Percentiles rank a stretch among this genome's conserved stretches.
Evolutionary conservation across 2,797 vertebrate species (phyloP).

Genomic region (Oryzias dopingdopingensis): DNA sequence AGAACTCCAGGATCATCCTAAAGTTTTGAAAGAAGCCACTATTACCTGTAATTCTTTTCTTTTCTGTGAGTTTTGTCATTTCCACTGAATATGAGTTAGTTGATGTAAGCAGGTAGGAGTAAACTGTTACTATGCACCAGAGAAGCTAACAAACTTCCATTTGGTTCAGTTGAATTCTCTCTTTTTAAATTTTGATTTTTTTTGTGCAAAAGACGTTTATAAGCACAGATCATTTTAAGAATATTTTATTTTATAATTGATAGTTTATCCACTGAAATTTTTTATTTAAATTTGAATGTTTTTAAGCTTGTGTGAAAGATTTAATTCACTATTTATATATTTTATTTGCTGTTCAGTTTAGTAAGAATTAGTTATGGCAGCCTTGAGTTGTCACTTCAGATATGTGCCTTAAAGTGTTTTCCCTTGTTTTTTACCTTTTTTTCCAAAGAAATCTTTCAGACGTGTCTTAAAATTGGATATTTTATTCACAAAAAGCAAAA

Average conservation of each 20-base stretch:
- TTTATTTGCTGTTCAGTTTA: slow-evolving; percentile 6
- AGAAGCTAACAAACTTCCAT: neutral
- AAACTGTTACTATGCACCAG: neutral
- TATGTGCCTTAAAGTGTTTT: slow-evolving; percentile 55
- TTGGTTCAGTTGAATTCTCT: slow-evolving; percentile 2
- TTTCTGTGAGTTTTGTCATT: neutral
- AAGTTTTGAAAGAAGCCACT: neutral
- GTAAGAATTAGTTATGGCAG: neutral
- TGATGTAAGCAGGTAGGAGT: too few relatives aligned
- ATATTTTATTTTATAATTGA: slow-evolving; percentile 11
- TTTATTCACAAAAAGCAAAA: neutral
- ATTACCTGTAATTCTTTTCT: neutral
- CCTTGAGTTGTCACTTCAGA: slow-evolving; percentile 10
- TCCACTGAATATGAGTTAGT: too few relatives aligned
- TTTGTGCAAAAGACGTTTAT: neutral
- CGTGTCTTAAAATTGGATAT: neutral
- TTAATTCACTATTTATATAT: slow-evolving; percentile 25
- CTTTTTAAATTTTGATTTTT: neutral
- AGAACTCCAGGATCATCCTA: slow-evolving; percentile 19
- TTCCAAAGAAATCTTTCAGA: neutral
- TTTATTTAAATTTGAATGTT: slow-evolving; percentile 39
- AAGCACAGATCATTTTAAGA: neutral
- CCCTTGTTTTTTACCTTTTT: neutral
- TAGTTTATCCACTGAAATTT: slow-evolving; percentile 5
- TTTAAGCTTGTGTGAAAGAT: slow-evolving; percentile 1